Base-by-base conservation (phyloP, 2,113 vertebrate species). In the Octodon degus region DNA sequence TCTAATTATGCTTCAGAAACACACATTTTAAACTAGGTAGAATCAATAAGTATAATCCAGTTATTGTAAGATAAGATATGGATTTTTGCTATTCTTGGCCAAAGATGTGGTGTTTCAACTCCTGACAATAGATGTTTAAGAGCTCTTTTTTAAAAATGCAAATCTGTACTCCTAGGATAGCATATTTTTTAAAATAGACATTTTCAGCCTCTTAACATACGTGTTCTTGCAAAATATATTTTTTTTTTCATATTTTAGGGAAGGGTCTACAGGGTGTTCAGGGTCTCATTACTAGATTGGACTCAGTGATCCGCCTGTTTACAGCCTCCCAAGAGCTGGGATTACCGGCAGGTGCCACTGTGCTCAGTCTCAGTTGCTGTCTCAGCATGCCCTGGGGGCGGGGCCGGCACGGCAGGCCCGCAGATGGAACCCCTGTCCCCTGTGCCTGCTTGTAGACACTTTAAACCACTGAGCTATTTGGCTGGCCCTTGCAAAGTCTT, bases 11-110 rank as follows among this genome's bases (percentile, higher is more conserved):
- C 32, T 97, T 96, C 79, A 79, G 83, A 94, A 96, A 95, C 77
- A 97, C 90, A 96, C 53, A 93, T 92, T 96, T 86, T 91, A 96
- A 91, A 82, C 86, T 96, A 89, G n/a, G 55, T 86, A 89, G 79
- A 97, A 96, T 96, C 93, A 81, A 83, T 96, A 94, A 96, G 80
- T 90, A 94, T 93, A 89, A 96, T 94, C 79, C 17, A 2, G 92
- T 97, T 97, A 94, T 94, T 96, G 67, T 97, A 94, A 50, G 72
- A 89, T 96, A 96, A 50, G 79, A 91, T 96, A 96, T 97, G 86
- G 89, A 97, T 97, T 97, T 97, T 91, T 97, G 94, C 91, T 95
- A 96, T 80, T 96, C 65, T 95, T 96, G 91, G 96, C 96, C 97
- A 94, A 96, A 95, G 91, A 93, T 96, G 89, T 96, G 94, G 95